Base-by-base conservation (phyloP, 2,797 vertebrate species). In the Pangasius djambal region DNA sequence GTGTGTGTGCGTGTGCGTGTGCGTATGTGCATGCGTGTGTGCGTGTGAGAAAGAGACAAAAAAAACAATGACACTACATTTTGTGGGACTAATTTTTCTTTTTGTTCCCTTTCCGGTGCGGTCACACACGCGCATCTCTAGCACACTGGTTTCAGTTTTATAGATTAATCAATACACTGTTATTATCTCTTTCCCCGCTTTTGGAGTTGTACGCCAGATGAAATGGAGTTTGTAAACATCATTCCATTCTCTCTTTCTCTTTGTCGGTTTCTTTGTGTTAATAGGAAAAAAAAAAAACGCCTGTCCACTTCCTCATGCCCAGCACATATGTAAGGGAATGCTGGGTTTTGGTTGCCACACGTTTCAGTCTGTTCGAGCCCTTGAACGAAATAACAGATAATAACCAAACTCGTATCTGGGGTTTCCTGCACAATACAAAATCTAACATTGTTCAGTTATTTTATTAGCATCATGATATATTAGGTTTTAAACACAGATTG, bases 161-260 rank as follows among this genome's bases (percentile, higher is more conserved):
- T 95, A 93, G 94, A 92, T 92, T 92, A 96, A 96, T 96, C 95
- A 95, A 96, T 96, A 96, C 82, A 83, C 91, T 89, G 93, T 95
- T 95, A 95, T 95, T 94, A 94, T 94, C 93, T 93, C 91, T 91
- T 91, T 92, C 91, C 85, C 90, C 79, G 90, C 77, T 37, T 34
- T 34, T 34, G n/a, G 50, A 34, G 50, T 12, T 34, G 16, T 57
- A 34, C 13, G 25, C 88, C 89, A 91, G 88, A 88, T 94, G 92
- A 94, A 95, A 95, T 95, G 91, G 93, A 93, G 93, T 95, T 92
- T 95, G 93, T 95, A 94, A 94, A 94, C 93, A 94, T 93, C 91
- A 92, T 92, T 92, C 94, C 91, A 94, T 95, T 94, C 95, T 93
- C 91, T 50, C 72, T 86, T 65, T 90, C 91, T 93, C 44, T 89